Evolutionary conservation across 1,140 invertebrate genomes (phyloP), one percentile per base, ranked within the genome.

Genomic region (Cydia amplana): DNA sequence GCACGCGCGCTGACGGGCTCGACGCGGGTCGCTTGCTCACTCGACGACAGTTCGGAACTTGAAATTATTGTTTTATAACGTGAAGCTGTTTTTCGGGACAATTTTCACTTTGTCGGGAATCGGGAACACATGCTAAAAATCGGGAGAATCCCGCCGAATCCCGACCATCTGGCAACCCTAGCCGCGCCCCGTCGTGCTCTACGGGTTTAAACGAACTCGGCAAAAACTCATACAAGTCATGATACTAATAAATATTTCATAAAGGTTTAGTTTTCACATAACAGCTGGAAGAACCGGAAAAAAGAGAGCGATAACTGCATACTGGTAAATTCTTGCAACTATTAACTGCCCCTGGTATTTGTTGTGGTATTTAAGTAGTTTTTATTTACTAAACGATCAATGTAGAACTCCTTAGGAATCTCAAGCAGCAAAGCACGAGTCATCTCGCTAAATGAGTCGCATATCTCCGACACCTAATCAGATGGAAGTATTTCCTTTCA

Each of bases 121-220:
- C n/a, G n/a, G n/a, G n/a, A n/a, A n/a, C n/a, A n/a, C n/a, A n/a
- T n/a, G n/a, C n/a, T n/a, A n/a, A n/a, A n/a, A n/a, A n/a, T n/a
- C n/a, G n/a, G n/a, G n/a, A n/a, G n/a, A n/a, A n/a, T n/a, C n/a
- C n/a, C n/a, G n/a, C n/a, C n/a, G n/a, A n/a, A n/a, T n/a, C n/a
- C n/a, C n/a, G n/a, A n/a, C n/a, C n/a, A n/a, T n/a, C n/a, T n/a
- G n/a, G n/a, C n/a, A n/a, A n/a, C n/a, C n/a, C n/a, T n/a, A 92
- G 90, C 83, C 88, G 81, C 85, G 85, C 83, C 83, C 83, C 80
- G 83, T 76, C 82, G 83, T 76, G 28, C 84, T 86, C 79, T 82
- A 43, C 65, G 65, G 65, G 65, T 40, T 70, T 70, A 40, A 77
- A 75, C 63, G 73, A 74, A 79, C 51, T 74, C 74, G 43, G n/a